phyloP scores from a whole-genome alignment of 64 coral and sea anemone species.

The Acropora tenuis region DNA sequence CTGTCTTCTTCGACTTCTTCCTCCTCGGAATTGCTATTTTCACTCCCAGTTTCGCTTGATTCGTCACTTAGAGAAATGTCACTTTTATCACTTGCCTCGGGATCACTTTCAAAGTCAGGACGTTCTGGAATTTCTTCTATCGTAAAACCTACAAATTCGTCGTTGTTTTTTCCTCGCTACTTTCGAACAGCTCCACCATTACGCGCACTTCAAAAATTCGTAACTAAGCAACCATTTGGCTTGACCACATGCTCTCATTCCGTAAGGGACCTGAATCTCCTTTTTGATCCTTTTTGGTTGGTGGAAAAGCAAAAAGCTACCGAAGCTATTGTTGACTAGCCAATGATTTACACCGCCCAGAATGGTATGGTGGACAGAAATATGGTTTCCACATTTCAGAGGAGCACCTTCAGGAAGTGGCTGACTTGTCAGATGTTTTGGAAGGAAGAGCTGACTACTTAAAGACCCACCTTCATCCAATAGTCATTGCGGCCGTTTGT shows the following conservation, averaged over 20 bases:
- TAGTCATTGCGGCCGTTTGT: too few species aligned
- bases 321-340: background rate
- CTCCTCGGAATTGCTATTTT: background rate
- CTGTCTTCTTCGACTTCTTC: background rate
- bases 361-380: constrained; percentile 36
- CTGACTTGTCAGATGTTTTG: constrained; percentile 40
- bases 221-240: background rate
- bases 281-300: constrained; percentile 3
- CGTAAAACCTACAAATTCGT: constrained; percentile 8
- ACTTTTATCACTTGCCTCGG: constrained; percentile 11
- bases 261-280: constrained; percentile 12
- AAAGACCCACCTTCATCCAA: background rate
- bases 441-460: constrained; percentile 12
- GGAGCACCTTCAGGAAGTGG: constrained; percentile 22
- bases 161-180: background rate
- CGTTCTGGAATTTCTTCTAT: constrained; percentile 2
- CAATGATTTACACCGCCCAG: constrained; percentile 4
- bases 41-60: background rate
- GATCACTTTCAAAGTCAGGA: constrained; percentile 7
- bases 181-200: background rate
- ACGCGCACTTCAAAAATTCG: constrained; percentile 13
- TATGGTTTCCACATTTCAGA: constrained; percentile 4
- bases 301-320: background rate
- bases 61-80: background rate
- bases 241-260: constrained; percentile 1